Conservation (phyloP, 1,140 invertebrate genomes). For the Thaumatotibia leucotreta region DNA sequence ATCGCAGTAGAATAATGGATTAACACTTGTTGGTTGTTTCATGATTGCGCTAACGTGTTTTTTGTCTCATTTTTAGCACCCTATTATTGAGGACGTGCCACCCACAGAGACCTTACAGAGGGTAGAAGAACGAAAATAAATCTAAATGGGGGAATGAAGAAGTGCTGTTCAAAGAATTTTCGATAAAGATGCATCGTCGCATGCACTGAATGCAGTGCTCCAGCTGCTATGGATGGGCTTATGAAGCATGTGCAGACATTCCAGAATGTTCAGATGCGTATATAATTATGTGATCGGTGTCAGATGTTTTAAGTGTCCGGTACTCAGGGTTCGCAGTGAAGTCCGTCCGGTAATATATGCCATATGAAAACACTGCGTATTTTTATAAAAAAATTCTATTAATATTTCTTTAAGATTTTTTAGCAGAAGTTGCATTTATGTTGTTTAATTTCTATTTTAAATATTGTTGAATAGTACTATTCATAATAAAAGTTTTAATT, state of each 20-base stretch:
- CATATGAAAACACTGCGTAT: neutral
- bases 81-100: no score
- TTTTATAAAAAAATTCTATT: neutral
- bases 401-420: neutral
- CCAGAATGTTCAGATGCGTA: constrained; percentile 26
- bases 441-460: constrained; percentile 13
- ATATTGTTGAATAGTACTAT: no score
- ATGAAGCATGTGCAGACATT: constrained; percentile 29
- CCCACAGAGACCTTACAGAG: no score
- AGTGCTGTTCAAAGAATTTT: no score
- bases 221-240: constrained; percentile 25
- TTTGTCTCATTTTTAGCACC: no score
- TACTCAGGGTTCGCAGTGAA: constrained; percentile 5
- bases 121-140: no score
- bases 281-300: constrained; percentile 27
- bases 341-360: constrained; percentile 16
- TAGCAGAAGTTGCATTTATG: neutral
- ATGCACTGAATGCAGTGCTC: constrained; percentile 26
- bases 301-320: constrained; percentile 21
- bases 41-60: no score
- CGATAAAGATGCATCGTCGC: constrained; percentile 8
- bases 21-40: no score
- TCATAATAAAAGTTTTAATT: no score
- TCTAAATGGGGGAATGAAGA: no score
- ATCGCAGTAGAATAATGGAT: no score